Evolutionary conservation across 2,888 invertebrate genomes (phyloP), one percentile per base, ranked within the genome.

Genomic region (Stenolophus ochropezus): DNA sequence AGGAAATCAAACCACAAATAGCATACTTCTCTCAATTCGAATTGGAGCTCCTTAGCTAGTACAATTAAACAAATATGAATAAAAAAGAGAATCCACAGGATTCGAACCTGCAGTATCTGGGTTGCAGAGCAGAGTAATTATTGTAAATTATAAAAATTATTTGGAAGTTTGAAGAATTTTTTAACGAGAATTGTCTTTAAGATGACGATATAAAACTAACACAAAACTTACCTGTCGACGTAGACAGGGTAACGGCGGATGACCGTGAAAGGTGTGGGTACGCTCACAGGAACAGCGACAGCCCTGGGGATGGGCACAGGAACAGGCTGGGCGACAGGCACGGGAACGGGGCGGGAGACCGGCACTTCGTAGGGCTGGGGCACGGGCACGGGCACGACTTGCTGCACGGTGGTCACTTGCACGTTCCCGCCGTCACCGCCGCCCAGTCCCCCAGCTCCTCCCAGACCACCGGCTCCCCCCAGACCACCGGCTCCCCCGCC

Each of bases 321-420:
- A 20, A 91, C 89, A 0, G 91, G 89, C 73, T 91, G 91, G 0
- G 92, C 91, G 1, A 91, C 90, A 0, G 92, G 91, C 53, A 92
- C 89, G 0, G 91, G 89, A 1, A 92, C 91, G 14, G 88, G 89
- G 80, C 91, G 90, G 84, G 91, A 89, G 47, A 89, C 87, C 76
- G 91, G 91, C 1, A 88, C 86, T 20, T 86, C 88, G 53, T 87
- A 86, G 1, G 89, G 89, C 82, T 88, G 87, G 4, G 89, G 89
- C 51, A 89, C 88, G 42, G 88, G 86, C n/a, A 33, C 33, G 5
- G 33, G 33, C 8, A 33, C 33, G 5, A 8, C 6, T 8, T 89
- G 88, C 11, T 87, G 85, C 2, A 89, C 87, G 83, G 84, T 89
- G 83, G 83, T 87, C 84, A 87, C 87, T 88, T 33, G 33, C 5